Evolutionary conservation across 1,140 invertebrate genomes (phyloP), one percentile per base, ranked within the genome.

Genomic region (Sinella curviseta): DNA sequence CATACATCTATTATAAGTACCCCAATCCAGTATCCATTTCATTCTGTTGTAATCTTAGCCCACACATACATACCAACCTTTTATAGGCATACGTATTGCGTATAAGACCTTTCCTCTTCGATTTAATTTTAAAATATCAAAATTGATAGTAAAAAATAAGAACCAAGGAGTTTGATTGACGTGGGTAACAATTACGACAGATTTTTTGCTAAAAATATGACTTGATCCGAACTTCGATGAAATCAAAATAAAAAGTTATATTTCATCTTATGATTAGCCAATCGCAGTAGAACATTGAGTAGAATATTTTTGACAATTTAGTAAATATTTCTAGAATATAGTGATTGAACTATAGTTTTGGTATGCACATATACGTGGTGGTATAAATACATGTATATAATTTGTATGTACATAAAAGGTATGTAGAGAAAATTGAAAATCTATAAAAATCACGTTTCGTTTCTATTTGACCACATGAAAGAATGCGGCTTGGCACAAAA

Each of bases 401-500:
- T n/a, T n/a, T n/a, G n/a, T n/a, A n/a, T n/a, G n/a, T n/a, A n/a
- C n/a, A n/a, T n/a, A n/a, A n/a, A n/a, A n/a, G n/a, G n/a, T n/a
- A n/a, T n/a, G n/a, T n/a, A n/a, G n/a, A 70, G 65, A 33, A 8
- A 70, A 70, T 70, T 70, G 65, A 70, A 70, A 70, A 70, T 70
- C 65, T n/a, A 70, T 70, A 30, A 70, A n/a, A 70, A 70, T 70
- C 65, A 70, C 65, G 65, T 70, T 33, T 33, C 26, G 12, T 70
- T 70, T 65, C 26, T 14, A 17, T 14, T 65, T 70, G 65, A 33
- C 65, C 65, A 33, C 26, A 70, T 24, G 3, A 70, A 70, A 24
- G 3, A 4, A 33, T 70, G 65, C 31, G 65, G 65, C 65, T 30
- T 70, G 65, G 65, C 1, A 48, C 39, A 48, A 17, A 70, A 70